Percentiles rank a stretch among this genome's conserved stretches.
Conservation (phyloP, 2,113 vertebrate species). For the Onychostruthus taczanowskii region DNA sequence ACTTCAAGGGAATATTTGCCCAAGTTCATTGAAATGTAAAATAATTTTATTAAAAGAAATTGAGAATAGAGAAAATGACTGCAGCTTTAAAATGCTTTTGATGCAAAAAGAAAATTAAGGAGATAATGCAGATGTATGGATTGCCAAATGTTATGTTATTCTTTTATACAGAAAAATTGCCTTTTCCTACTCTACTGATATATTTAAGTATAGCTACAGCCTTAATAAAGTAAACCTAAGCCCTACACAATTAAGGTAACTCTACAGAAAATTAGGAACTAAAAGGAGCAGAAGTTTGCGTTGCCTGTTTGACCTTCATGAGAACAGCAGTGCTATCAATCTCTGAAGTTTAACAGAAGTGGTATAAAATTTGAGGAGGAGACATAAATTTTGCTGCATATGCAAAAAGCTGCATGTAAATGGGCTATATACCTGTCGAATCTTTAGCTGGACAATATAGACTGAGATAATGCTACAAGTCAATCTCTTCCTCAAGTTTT, state of each 20-base stretch:
- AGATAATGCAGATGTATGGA: neutral
- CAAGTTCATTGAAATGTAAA: neutral
- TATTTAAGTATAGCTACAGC: neutral
- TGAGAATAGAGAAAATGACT: neutral
- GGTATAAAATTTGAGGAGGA: slow-evolving; percentile 13
- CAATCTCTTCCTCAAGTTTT: neutral
- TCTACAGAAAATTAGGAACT: neutral
- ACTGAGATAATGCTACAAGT: neutral
- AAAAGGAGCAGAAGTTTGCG: neutral
- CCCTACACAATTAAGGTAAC: neutral
- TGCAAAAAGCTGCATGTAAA: slow-evolving; percentile 17
- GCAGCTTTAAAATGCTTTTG: neutral
- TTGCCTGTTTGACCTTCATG: slow-evolving; percentile 8
- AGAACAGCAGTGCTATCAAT: neutral
- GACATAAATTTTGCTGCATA: slow-evolving; percentile 28
- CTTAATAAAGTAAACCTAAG: neutral
- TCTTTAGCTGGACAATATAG: neutral
- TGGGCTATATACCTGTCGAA: neutral
- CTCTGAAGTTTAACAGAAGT: slow-evolving; percentile 9
- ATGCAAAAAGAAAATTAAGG: neutral
- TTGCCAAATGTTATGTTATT: neutral
- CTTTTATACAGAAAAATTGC: neutral
- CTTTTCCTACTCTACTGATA: neutral
- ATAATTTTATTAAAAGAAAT: neutral
- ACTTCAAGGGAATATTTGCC: neutral